These are phyloP conservation scores for Corticium candelabrum DNA, from an alignment of 37 sponge, comb jelly and placozoan species.

Conservation along the genomic window DNA sequence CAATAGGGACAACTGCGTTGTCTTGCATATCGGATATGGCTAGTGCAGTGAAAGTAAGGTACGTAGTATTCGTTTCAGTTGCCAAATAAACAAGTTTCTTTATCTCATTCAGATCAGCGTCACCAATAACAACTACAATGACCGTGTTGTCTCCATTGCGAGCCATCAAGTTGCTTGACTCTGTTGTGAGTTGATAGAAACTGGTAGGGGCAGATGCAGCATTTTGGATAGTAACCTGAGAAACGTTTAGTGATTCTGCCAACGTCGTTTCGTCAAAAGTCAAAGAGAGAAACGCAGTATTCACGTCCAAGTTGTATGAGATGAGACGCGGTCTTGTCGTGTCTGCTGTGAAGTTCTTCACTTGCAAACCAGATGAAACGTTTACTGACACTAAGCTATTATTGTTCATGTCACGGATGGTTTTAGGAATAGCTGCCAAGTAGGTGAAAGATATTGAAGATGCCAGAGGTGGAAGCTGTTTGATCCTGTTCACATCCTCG, in stretches of 20 bases:
- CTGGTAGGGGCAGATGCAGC: constrained; percentile 32
- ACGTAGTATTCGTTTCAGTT: constrained; percentile 49
- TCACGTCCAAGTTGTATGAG: constrained; percentile 55
- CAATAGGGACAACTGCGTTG: constrained; percentile 30
- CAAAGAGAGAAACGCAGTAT: constrained; percentile 44
- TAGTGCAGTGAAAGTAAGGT: constrained; percentile 26
- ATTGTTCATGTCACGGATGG: constrained; percentile 63
- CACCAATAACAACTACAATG: constrained; percentile 37
- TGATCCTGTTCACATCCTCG: constrained; percentile 56
- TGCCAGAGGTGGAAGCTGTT: constrained; percentile 26
- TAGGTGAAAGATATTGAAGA: constrained; percentile 42
- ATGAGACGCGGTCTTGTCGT: constrained; percentile 41
- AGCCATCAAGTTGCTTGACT: not conserved
- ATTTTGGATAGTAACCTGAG: constrained; percentile 29
- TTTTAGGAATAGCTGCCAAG: constrained; percentile 12
- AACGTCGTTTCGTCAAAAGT: constrained; percentile 68
- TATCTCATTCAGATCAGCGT: constrained; percentile 61
- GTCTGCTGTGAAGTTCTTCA: constrained; percentile 44
- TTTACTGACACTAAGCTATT: constrained; percentile 34
- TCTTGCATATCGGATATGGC: constrained; percentile 66
- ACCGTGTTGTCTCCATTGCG: constrained; percentile 49
- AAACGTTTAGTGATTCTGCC: constrained; percentile 23
- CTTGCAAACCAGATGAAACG: constrained; percentile 33
- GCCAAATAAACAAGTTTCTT: constrained; percentile 59
- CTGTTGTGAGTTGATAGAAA: constrained; percentile 34